Evolutionary conservation across 2,888 invertebrate genomes (phyloP).

Genomic region (Ennomos fuscantarius): DNA sequence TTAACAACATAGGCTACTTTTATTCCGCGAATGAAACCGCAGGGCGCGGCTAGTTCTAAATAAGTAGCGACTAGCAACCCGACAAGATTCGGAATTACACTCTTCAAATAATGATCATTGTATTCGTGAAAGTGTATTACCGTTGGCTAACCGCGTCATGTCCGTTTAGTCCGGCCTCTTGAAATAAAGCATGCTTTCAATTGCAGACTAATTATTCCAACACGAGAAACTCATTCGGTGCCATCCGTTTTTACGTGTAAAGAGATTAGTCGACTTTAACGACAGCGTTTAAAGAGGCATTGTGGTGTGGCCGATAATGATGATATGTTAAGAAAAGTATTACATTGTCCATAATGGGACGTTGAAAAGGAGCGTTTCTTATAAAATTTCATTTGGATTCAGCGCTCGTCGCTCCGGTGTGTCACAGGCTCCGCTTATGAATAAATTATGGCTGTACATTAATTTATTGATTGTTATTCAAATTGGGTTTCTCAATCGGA

Average conservation of each 20-base stretch:
- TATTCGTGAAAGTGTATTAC: constrained; percentile 82
- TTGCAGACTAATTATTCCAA: constrained; percentile 84
- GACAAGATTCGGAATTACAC: constrained; percentile 62
- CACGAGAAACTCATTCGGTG: constrained; percentile 83
- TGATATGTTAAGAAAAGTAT: constrained; percentile 81
- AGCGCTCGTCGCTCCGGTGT: constrained; percentile 71
- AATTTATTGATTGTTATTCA: constrained; percentile 86
- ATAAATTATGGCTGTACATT: constrained; percentile 81
- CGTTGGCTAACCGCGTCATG: constrained; percentile 80
- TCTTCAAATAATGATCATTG: constrained; percentile 73
- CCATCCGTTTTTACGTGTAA: constrained; percentile 80
- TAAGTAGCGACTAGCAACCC: constrained; percentile 41
- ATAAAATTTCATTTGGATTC: constrained; percentile 83
- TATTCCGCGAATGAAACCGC: too few species aligned
- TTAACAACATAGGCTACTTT: too few species aligned
- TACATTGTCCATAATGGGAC: constrained; percentile 71
- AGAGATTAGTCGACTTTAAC: constrained; percentile 82
- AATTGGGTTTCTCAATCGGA: constrained; percentile 83
- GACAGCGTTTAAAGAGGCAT: constrained; percentile 74
- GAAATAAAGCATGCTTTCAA: constrained; percentile 84
- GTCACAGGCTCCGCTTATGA: constrained; percentile 76
- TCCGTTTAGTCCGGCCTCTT: constrained; percentile 77
- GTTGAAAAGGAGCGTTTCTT: constrained; percentile 78
- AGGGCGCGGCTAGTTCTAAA: too few species aligned
- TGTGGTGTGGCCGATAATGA: constrained; percentile 78